A percentile compares a stretch with the other conserved stretches of the same genome.
phyloP scores from a whole-genome alignment of 2,113 vertebrate species.

The Python bivittatus region DNA sequence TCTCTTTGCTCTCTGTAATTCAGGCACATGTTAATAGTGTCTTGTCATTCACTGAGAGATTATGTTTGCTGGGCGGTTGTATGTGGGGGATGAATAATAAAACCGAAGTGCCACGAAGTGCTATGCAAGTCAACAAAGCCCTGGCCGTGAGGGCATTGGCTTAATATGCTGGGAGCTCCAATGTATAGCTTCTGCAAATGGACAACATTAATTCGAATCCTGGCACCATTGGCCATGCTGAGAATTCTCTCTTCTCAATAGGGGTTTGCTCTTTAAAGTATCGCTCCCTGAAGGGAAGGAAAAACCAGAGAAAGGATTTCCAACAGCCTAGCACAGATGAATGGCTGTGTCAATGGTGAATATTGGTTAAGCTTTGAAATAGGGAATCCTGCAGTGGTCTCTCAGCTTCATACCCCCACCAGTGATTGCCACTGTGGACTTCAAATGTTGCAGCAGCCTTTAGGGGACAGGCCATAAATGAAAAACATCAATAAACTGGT shows the following conservation, averaged over 20 bases:
- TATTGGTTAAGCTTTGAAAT: conserved; percentile 82
- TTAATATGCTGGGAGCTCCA: conserved; percentile 62
- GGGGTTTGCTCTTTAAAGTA: conserved; percentile 83
- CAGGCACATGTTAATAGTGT: conserved; percentile 27
- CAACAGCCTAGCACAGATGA: conserved; percentile 82
- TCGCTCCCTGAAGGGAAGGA: conserved; percentile 81
- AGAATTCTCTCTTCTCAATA: conserved; percentile 81
- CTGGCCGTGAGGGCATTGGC: conserved; percentile 49
- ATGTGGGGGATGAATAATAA: conserved; percentile 37
- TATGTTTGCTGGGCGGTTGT: conserved; percentile 43
- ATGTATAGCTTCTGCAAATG: conserved; percentile 76
- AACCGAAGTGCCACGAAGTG: conserved; percentile 52
- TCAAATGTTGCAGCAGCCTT: conserved; percentile 67
- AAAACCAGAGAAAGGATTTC: conserved; percentile 82
- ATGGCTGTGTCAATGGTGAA: conserved; percentile 82
- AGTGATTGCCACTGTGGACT: conserved; percentile 66
- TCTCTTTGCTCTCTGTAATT: conserved; percentile 39
- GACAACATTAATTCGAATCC: conserved; percentile 81
- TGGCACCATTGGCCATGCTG: conserved; percentile 73
- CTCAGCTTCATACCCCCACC: conserved; percentile 64
- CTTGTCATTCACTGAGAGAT: conserved; percentile 61
- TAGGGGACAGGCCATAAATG: conserved; percentile 65
- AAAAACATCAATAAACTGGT: conserved; percentile 51
- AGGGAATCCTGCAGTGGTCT: conserved; percentile 79
- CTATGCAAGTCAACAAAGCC: conserved; percentile 66